Conservation (phyloP, 35 echinoderm and acorn worm species). For the Apostichopus californicus region DNA sequence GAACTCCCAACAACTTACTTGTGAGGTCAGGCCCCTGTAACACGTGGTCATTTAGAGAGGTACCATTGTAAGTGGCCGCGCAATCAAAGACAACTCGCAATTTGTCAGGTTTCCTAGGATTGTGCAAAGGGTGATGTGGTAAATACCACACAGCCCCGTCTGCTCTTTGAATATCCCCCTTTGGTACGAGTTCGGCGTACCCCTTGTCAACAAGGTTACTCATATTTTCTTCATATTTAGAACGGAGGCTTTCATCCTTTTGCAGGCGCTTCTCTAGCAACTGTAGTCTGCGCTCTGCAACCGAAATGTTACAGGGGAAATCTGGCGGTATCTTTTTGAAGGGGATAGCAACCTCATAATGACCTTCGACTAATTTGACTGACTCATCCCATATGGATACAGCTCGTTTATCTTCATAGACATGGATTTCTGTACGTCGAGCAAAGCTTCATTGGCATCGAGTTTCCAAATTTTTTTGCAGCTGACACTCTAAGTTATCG, state of each 20-base stretch:
- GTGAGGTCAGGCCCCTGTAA: too few relatives aligned
- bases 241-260: conserved; percentile 5
- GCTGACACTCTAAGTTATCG: conserved; percentile 18
- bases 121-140: conserved; percentile 59
- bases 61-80: too few relatives aligned
- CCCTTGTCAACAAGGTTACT: conserved; percentile 16
- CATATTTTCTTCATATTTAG: conserved; percentile 2
- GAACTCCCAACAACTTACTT: too few relatives aligned
- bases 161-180: neutral
- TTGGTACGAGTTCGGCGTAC: conserved; percentile 26
- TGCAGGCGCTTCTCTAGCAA: conserved; percentile 33
- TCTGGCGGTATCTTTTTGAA: conserved; percentile 22
- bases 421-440: neutral
- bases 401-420: conserved; percentile 19
- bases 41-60: too few relatives aligned
- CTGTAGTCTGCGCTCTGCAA: conserved; percentile 52
- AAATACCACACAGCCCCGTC: conserved; percentile 53
- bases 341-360: conserved; percentile 68
- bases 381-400: neutral
- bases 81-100: neutral
- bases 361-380: conserved; percentile 32
- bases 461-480: conserved; percentile 52
- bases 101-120: conserved; percentile 49
- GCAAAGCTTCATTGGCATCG: neutral
- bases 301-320: conserved; percentile 30